Base-by-base conservation (phyloP, 1,140 invertebrate species). In the Pseudoatta argentina region DNA sequence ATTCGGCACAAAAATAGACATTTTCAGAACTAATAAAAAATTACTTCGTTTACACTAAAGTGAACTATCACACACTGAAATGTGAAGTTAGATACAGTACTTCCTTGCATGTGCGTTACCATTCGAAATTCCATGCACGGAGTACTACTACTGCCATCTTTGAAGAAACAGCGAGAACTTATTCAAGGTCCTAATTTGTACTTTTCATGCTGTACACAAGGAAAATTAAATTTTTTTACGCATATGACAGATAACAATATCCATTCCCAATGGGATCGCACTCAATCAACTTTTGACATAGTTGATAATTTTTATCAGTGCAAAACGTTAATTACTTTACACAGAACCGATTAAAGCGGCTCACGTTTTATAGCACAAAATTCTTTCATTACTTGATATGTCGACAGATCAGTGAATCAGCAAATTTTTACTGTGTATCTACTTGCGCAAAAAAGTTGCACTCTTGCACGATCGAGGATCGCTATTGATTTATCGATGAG, bases 261-360 rank as follows among this genome's bases (percentile, higher is more conserved):
- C 14, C 30, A 34, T 34, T 34, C 2, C 6, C 34, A 57, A 18
- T 53, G 30, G 44, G 55, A 51, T 73, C 39, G 69, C 69, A 44
- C 21, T 27, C 12, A n/a, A 83, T 83, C 39, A 14, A 82, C 44
- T 73, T 82, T 73, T 48, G 16, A 39, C 2, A 6, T 21, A 27
- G 24, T 27, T 81, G 64, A 73, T 83, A 83, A 83, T 83, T 83
- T 83, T 21, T 57, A 83, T 59, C 39, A 57, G 3, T 30, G 3
- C 30, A 30, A 30, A 73, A 83, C 73, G 55, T 73, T 83, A 73
- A 83, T 73, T 73, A 73, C 12, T 73, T 83, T 16, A 73, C 21
- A 51, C 34, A 21, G 7, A 82, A 24, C 24, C 69, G 30, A n/a
- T 73, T 73, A 48, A 73, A 83, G 8, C 34, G 48, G 30, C 3